These are phyloP conservation scores for Acrocephalus kingi DNA, from an alignment of 2,113 vertebrate species.

Conservation along the genomic window DNA sequence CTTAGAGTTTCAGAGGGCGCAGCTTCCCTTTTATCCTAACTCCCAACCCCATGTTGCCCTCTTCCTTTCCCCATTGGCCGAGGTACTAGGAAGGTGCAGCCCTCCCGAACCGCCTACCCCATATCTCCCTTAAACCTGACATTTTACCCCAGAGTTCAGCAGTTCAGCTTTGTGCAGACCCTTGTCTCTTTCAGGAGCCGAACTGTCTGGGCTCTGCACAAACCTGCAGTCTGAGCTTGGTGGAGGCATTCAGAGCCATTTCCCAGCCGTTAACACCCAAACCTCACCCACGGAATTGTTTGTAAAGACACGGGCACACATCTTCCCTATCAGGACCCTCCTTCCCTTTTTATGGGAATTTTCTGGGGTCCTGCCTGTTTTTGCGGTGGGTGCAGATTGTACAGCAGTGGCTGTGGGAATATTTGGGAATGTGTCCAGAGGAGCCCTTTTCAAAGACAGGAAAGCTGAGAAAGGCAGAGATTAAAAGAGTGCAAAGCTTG, in stretches of 20 bases:
- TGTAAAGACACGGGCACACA: neutral
- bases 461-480: neutral
- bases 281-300: neutral
- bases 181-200: neutral
- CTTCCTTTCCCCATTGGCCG: neutral
- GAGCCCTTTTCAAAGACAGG: neutral
- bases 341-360: neutral
- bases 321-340: neutral
- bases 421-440: neutral
- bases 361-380: neutral
- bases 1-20: rapidly evolving
- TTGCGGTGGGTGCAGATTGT: neutral
- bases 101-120: rapidly evolving
- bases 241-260: neutral
- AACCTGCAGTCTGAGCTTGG: neutral
- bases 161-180: neutral
- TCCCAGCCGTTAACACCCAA: neutral
- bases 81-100: neutral
- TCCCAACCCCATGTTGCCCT: rapidly evolving
- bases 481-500: neutral
- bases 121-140: rapidly evolving
- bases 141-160: neutral
- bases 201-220: rapidly evolving
- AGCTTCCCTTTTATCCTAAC: neutral
- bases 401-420: neutral